Base-by-base conservation (phyloP, 2,888 invertebrate genomes). In the Orthosia gothica region DNA sequence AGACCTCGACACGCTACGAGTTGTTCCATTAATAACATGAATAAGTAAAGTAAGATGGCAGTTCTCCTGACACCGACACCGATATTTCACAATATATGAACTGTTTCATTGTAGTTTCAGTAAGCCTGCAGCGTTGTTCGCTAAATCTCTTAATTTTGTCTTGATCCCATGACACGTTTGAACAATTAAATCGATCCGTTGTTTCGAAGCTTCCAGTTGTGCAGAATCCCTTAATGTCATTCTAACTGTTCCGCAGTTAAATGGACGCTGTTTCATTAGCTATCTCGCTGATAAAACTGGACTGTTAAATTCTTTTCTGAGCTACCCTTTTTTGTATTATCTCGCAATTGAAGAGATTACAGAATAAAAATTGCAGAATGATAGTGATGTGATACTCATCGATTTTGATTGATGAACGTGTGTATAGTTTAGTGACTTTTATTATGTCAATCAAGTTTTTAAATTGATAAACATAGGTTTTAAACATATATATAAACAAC, bases 181-280 rank as follows among this genome's bases (percentile, higher is more conserved):
- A 67, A 71, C 84, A 77, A 84, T 84, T 81, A 86, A 75, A 84
- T 74, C 73, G 77, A 84, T 74, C 75, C 59, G 64, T 23, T 71
- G 67, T 76, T 78, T 61, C 70, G 45, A 78, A 86, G 76, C 70
- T 81, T 65, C 71, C 64, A 62, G 73, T 75, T 72, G 68, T 76
- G 70, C 75, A 69, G 65, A 80, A 74, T 84, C 86, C 71, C 58
- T 79, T 76, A 80, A 76, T 76, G 80, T 80, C 69, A 84, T 82
- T 82, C 69, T 67, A 82, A 81, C 81, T 76, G 79, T 74, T 85
- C 62, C 70, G 32, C 75, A 79, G 69, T 80, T 81, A 76, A 86
- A 84, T 63, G 74, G 82, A 64, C 70, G 66, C 54, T 47, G 63
- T 87, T 85, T 82, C 65, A 75, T 77, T 85, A 71, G 66, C 68